Percentiles rank a stretch among this genome's conserved stretches.
Conservation (phyloP, 2,113 vertebrate genomes). For the Gymnogyps californianus region DNA sequence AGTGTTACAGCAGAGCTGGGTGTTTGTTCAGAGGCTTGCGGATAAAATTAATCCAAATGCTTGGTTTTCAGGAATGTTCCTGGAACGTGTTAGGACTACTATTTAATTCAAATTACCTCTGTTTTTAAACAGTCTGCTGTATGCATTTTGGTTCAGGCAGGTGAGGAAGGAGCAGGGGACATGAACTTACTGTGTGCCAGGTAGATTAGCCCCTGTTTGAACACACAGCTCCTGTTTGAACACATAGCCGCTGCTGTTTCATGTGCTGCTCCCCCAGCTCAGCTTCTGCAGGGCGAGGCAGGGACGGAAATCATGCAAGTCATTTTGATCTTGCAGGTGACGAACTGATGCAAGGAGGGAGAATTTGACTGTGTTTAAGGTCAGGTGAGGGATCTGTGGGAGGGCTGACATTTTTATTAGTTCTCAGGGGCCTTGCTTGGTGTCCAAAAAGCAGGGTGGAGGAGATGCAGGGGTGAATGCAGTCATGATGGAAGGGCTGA, state of each 20-base stretch:
- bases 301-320: fast-evolving
- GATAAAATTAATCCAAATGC: not conserved
- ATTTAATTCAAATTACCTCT: not conserved
- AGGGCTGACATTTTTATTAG: not conserved
- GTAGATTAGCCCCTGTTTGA: not conserved
- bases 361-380: not conserved
- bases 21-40: not conserved
- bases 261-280: not conserved
- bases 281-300: not conserved
- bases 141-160: not conserved
- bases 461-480: not conserved
- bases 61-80: not conserved
- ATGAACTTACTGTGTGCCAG: not conserved
- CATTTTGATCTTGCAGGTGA: not conserved
- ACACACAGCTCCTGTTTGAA: not conserved
- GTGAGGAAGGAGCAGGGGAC: not conserved
- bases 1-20: not conserved
- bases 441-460: not conserved
- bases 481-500: not conserved
- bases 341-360: not conserved
- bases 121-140: not conserved
- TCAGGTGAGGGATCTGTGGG: not conserved
- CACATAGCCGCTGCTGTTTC: not conserved
- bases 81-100: not conserved
- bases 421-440: not conserved